Evolutionary conservation across 2,888 invertebrate genomes (phyloP), one percentile per base, ranked within the genome.

Genomic region (Monochamus alternatus): DNA sequence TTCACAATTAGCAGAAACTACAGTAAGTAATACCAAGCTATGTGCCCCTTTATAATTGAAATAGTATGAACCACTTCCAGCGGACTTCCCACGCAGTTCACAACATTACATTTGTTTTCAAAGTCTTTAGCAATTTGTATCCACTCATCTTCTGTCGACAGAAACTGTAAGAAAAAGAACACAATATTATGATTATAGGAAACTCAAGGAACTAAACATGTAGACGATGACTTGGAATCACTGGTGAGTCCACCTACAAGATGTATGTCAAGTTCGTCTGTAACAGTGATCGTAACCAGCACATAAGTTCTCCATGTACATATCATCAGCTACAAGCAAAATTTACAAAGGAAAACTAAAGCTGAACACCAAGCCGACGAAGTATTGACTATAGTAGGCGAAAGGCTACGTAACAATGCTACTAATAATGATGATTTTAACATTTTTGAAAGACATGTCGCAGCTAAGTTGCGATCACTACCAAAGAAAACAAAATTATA

Each of bases 31-130:
- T 77, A 81, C 77, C 44, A 81, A 70, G 77, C 77, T 81, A 63
- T 80, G 78, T 55, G 64, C 62, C 22, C 66, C 65, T 80, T 84
- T 83, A 66, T 84, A 84, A 73, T 83, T 84, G 58, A 68, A 84
- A 79, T 66, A 84, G 68, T 72, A 77, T 12, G 82, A 84, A 14
- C 84, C 82, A 71, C 82, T 80, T 69, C 74, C 75, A 43, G 43
- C 43, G 43, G 43, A 8, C 43, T 8, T 43, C 52, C 52, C 5
- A 10, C 52, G 14, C 52, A 52, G 14, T 52, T 52, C n/a, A 14
- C n/a, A 52, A 52, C 5, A 52, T 52, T 52, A 10, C 52, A 52
- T 52, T 52, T 52, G 3, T 10, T 10, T 52, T 52, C 52, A 52
- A 52, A 52, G 52, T 52, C 52, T 4, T 14, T 52, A 4, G 52